Evolutionary conservation across 2,797 vertebrate species (phyloP).

Genomic region (Amniataba percoides): DNA sequence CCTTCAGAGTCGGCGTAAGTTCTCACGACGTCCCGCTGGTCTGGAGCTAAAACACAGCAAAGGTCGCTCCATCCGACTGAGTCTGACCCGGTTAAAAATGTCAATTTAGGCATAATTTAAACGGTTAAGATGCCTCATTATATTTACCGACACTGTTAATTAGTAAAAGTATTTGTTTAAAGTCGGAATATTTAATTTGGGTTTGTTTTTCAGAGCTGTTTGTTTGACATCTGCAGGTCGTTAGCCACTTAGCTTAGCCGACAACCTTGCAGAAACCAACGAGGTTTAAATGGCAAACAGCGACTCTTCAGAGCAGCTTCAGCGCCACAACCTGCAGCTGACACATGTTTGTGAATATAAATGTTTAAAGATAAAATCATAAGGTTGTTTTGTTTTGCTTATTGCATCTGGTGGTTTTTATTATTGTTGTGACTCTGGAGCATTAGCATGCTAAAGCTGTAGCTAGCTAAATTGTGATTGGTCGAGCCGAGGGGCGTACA

Average conservation of each 20-base stretch:
- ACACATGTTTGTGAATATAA: background rate
- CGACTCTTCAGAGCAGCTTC: rapidly evolving
- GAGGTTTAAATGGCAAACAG: rapidly evolving
- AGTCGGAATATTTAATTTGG: too few relatives aligned
- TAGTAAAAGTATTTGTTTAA: too few relatives aligned
- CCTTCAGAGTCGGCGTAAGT: slow-evolving; percentile 82
- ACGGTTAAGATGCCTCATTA: background rate
- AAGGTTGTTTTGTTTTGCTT: background rate
- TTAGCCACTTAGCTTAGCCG: background rate
- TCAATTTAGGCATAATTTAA: rapidly evolving
- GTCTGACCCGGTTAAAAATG: background rate
- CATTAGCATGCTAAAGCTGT: slow-evolving; percentile 21
- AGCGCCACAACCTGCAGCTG: rapidly evolving
- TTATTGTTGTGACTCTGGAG: background rate
- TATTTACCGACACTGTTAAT: too few relatives aligned
- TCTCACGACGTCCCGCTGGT: rapidly evolving
- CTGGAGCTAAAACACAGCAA: background rate
- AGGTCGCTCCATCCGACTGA: slow-evolving; percentile 7
- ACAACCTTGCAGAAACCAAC: background rate
- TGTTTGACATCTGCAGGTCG: background rate
- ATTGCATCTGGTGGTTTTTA: background rate
- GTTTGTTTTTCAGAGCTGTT: too few relatives aligned
- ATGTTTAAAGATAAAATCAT: rapidly evolving
- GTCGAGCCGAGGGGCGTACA: slow-evolving; percentile 69
- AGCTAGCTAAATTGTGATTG: slow-evolving; percentile 62